Conservation (phyloP, 2,888 invertebrate species). For the Latrodectus hesperus region DNA sequence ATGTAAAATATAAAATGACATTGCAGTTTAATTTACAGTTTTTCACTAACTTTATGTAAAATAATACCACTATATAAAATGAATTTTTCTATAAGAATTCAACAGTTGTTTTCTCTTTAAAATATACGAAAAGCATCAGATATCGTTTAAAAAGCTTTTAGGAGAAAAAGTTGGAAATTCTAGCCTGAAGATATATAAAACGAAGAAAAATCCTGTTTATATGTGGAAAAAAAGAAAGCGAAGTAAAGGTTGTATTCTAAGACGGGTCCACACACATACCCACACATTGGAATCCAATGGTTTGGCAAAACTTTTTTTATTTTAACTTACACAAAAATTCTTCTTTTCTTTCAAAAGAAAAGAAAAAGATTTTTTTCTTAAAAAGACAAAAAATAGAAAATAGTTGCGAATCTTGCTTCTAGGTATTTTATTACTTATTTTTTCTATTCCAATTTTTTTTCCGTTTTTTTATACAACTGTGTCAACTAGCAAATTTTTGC, state of each 20-base stretch:
- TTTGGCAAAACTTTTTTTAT: conserved; percentile 9
- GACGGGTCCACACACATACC: conserved; percentile 18
- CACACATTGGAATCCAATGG: conserved; percentile 32
- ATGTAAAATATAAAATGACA: no score
- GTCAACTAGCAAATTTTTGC: conserved; percentile 18
- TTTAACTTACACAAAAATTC: conserved; percentile 21
- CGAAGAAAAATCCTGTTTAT: background rate
- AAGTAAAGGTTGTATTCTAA: conserved; percentile 15
- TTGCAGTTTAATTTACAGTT: no score
- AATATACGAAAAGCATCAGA: background rate
- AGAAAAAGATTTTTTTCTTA: conserved; percentile 22
- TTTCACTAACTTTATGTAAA: background rate
- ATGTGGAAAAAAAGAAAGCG: background rate
- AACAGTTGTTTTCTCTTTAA: background rate
- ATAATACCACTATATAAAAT: background rate
- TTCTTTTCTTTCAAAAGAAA: conserved; percentile 18
- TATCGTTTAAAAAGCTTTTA: conserved; percentile 24
- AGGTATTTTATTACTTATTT: conserved; percentile 8
- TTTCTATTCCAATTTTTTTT: conserved; percentile 7
- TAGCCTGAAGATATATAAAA: conserved; percentile 16
- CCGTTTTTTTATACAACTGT: background rate
- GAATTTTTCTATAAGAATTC: background rate
- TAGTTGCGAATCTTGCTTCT: background rate
- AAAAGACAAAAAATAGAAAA: conserved; percentile 30
- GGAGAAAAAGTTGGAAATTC: conserved; percentile 12